Evolutionary conservation across 2,113 vertebrate genomes (phyloP).

Genomic region (Ptilorrhoa leucosticta): DNA sequence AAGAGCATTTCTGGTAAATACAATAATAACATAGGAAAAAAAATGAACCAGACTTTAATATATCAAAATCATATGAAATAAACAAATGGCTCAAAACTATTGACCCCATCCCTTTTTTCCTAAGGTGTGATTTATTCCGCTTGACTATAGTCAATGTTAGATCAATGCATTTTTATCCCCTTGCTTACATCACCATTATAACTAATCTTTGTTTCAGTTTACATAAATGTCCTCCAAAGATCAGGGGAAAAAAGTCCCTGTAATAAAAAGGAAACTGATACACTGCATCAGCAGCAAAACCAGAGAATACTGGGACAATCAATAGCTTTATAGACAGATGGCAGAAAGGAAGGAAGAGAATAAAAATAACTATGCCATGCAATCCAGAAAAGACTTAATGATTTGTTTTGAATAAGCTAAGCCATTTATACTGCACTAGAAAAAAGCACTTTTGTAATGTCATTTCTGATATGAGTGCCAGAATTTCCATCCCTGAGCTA

Average conservation of each 20-base stretch:
- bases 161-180: not conserved
- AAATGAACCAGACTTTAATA: not conserved
- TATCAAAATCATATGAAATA: not conserved
- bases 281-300: not conserved
- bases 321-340: not conserved
- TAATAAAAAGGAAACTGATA: slow-evolving; percentile 3
- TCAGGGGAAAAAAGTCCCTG: not conserved
- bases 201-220: slow-evolving; percentile 14
- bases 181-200: not conserved
- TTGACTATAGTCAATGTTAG: not conserved
- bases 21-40: not conserved
- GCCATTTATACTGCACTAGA: not conserved
- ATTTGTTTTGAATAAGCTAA: slow-evolving; percentile 33
- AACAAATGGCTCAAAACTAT: not conserved
- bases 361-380: slow-evolving; percentile 23
- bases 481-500: not conserved
- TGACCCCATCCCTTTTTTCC: not conserved
- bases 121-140: not conserved
- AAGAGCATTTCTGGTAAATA: not conserved
- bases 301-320: not conserved
- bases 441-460: not conserved
- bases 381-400: slow-evolving; percentile 21
- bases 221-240: slow-evolving; percentile 6
- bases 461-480: not conserved
- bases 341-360: slow-evolving; percentile 1